Percentiles rank a stretch among this genome's conserved stretches.
Evolutionary conservation across 2,797 vertebrate species (phyloP).

Genomic region (Catamblyrhynchus diadema): DNA sequence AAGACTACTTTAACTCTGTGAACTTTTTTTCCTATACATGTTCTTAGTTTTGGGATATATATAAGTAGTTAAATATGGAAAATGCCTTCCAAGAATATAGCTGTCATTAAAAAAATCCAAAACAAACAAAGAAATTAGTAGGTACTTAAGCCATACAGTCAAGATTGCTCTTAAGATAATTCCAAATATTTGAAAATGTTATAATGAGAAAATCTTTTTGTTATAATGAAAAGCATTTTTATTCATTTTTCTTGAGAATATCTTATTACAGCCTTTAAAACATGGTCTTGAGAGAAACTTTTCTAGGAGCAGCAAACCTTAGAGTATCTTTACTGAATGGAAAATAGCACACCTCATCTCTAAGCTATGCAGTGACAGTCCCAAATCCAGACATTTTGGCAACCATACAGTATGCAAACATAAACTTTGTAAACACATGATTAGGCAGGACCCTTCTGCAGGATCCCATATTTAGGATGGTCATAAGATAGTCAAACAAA

Average conservation of each 20-base stretch:
- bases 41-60: not conserved
- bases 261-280: not conserved
- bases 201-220: not conserved
- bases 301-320: not conserved
- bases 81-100: not conserved
- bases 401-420: slow-evolving; percentile 24
- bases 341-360: not conserved
- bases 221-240: not conserved
- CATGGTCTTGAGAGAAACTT: not conserved
- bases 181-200: not conserved
- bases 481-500: slow-evolving; percentile 56
- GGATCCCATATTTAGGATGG: slow-evolving; percentile 12
- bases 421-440: slow-evolving; percentile 58
- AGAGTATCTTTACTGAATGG: not conserved
- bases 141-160: not conserved
- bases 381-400: slow-evolving; percentile 12
- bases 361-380: not conserved
- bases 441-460: slow-evolving; percentile 21
- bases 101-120: not conserved
- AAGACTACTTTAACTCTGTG: not conserved
- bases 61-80: not conserved
- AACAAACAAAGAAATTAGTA: not conserved
- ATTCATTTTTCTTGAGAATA: not conserved
- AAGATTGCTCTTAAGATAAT: not conserved
- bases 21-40: not conserved